Percentiles rank a stretch among this genome's conserved stretches.
Evolutionary conservation across 2,113 vertebrate genomes (phyloP).

Genomic region (Ancistrus triradiatus): DNA sequence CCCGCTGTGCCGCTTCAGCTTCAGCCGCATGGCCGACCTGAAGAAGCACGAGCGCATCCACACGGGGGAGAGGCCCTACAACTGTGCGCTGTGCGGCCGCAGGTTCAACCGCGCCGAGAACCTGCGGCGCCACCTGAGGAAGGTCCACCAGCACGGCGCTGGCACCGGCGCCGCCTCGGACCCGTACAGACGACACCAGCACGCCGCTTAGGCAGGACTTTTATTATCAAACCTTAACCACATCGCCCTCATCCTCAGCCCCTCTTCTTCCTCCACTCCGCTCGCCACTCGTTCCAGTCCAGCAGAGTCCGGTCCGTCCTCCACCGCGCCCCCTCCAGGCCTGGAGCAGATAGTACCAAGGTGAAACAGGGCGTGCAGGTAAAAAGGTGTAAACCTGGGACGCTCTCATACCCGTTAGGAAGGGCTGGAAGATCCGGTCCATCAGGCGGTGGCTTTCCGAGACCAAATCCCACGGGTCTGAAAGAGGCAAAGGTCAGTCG

Average conservation of each 20-base stretch:
- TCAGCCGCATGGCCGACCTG: slow-evolving; percentile 59
- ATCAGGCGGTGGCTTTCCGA: slow-evolving; percentile 68
- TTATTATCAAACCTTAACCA: too few relatives aligned
- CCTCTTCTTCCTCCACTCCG: slow-evolving; percentile 67
- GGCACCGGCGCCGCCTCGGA: too few relatives aligned
- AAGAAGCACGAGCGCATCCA: slow-evolving; percentile 56
- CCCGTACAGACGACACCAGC: too few relatives aligned
- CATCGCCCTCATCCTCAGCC: too few relatives aligned
- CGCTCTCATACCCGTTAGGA: slow-evolving; percentile 65
- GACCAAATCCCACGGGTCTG: slow-evolving; percentile 63
- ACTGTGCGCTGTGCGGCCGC: slow-evolving; percentile 48
- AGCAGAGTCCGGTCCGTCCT: slow-evolving; percentile 72
- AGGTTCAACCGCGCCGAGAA: slow-evolving; percentile 42
- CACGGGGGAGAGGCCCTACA: slow-evolving; percentile 57
- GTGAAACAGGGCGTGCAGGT: too few relatives aligned
- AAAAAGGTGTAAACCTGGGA: neutral
- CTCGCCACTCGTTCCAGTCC: slow-evolving; percentile 82
- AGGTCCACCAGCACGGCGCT: slow-evolving; percentile 27
- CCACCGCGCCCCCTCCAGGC: slow-evolving; percentile 71
- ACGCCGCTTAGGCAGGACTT: too few relatives aligned
- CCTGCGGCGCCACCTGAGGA: slow-evolving; percentile 37
- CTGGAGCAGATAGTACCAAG: too few relatives aligned
- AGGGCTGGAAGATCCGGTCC: slow-evolving; percentile 67
- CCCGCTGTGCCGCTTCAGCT: slow-evolving; percentile 51
- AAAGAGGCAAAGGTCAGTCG: neutral